phyloP scores from a whole-genome alignment of 2,113 vertebrate species.

The Desmodus rotundus region DNA sequence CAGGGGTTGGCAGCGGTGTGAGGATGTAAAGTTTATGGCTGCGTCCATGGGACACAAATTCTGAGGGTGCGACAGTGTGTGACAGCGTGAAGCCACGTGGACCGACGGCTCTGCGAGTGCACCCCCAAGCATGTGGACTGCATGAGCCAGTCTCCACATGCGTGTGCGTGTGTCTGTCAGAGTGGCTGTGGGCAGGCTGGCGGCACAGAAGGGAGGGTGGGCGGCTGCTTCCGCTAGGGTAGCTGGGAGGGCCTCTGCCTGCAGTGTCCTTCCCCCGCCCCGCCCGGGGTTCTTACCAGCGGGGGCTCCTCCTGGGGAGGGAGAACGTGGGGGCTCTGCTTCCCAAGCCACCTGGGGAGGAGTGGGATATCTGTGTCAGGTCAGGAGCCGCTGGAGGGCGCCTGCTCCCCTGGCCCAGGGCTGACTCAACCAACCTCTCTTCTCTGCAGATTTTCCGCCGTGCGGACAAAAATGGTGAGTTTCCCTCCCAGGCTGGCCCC shows the following conservation, averaged over 20 bases:
- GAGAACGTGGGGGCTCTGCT: background rate
- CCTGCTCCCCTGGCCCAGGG: background rate
- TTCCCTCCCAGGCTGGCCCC: background rate
- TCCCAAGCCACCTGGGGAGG: background rate
- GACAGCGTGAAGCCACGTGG: background rate
- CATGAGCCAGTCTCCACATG: background rate
- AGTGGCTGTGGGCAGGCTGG: background rate
- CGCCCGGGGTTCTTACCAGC: background rate
- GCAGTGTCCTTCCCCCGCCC: background rate
- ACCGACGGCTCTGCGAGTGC: background rate
- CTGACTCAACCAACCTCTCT: background rate
- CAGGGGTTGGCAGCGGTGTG: background rate
- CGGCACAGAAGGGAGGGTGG: background rate
- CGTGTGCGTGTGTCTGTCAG: background rate
- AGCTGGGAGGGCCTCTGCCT: background rate
- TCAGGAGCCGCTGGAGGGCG: background rate
- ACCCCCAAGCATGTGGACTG: background rate
- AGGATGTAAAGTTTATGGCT: background rate
- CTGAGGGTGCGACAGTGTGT: background rate
- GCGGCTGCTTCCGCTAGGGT: background rate
- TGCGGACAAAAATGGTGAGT: conserved; percentile 87
- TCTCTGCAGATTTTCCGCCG: conserved; percentile 84
- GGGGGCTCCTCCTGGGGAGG: background rate
- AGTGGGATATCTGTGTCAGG: background rate
- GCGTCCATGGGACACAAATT: background rate